These are phyloP conservation scores for Parnassius apollo DNA, from an alignment of 2,888 invertebrate genomes.

Conservation along the genomic window DNA sequence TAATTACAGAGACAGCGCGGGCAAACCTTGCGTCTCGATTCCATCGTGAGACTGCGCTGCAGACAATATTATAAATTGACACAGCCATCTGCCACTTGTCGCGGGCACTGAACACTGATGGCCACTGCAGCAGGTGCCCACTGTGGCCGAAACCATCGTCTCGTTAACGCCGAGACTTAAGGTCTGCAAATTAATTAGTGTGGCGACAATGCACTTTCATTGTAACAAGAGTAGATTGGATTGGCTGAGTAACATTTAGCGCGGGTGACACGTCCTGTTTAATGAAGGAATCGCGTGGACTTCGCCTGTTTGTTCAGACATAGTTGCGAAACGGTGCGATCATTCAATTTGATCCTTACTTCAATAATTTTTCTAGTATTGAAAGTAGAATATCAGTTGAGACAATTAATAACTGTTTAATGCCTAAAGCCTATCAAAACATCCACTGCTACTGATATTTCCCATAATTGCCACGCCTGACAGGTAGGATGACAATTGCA, in stretches of 20 bases:
- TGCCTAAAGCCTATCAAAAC: too few species aligned
- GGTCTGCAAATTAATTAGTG: neutral
- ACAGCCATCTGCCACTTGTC: too few species aligned
- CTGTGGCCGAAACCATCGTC: too few species aligned
- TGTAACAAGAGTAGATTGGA: conserved; percentile 28
- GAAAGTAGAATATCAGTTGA: neutral
- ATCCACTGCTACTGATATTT: too few species aligned
- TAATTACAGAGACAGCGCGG: too few species aligned
- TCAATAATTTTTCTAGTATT: neutral
- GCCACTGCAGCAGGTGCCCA: too few species aligned
- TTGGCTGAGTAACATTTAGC: conserved; percentile 23
- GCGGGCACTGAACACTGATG: too few species aligned
- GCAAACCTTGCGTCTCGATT: too few species aligned
- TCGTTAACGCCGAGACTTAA: neutral
- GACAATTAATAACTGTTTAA: neutral
- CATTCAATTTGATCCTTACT: conserved; percentile 28
- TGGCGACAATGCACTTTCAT: conserved; percentile 7
- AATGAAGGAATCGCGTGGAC: conserved; percentile 40
- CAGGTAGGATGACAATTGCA: too few species aligned
- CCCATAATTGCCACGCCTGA: too few species aligned
- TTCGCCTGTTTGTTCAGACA: conserved; percentile 30
- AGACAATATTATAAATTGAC: too few species aligned
- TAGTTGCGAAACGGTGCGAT: conserved; percentile 17
- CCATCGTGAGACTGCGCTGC: too few species aligned
- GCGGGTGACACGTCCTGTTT: conserved; percentile 20